These are phyloP conservation scores for Calephelis perditalis DNA, from an alignment of 2,888 invertebrate genomes.

Conservation along the genomic window DNA sequence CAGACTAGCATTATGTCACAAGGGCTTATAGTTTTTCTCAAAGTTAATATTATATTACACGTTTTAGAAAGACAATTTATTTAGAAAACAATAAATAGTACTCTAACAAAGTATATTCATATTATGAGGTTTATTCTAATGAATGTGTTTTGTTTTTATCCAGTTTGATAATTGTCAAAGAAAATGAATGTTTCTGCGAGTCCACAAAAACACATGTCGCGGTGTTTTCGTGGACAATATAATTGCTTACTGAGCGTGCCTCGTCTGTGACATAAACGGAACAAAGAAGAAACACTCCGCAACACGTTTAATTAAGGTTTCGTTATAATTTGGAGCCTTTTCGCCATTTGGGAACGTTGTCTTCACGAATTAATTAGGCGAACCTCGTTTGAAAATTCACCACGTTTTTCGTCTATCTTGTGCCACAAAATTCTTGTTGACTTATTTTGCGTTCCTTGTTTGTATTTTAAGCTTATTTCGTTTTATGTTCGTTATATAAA, in stretches of 20 bases:
- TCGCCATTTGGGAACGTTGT: slow-evolving; percentile 21
- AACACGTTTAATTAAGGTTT: slow-evolving; percentile 28
- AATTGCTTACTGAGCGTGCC: slow-evolving; percentile 1
- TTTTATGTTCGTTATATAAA: too few species aligned
- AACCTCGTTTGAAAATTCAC: slow-evolving; percentile 27
- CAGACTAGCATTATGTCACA: too few species aligned
- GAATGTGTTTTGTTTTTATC: not conserved
- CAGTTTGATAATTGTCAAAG: not conserved
- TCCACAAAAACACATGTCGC: not conserved
- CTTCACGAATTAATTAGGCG: slow-evolving; percentile 32
- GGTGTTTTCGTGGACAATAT: slow-evolving; percentile 3
- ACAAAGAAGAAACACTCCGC: slow-evolving; percentile 11
- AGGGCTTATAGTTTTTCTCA: too few species aligned
- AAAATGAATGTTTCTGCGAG: not conserved
- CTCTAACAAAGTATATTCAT: not conserved
- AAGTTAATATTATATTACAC: too few species aligned
- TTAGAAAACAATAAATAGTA: too few species aligned
- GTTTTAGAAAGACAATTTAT: too few species aligned
- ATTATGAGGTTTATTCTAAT: not conserved
- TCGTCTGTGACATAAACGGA: slow-evolving; percentile 9
- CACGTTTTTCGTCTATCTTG: slow-evolving; percentile 1
- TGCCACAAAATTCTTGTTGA: not conserved
- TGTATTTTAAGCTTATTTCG: too few species aligned
- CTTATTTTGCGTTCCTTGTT: not conserved
- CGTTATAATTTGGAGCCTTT: slow-evolving; percentile 30